Percentiles rank a stretch among this genome's conserved stretches.
These are phyloP conservation scores for Aphelinus atriplicis DNA, from an alignment of 1,140 invertebrate genomes.

Conservation along the genomic window DNA sequence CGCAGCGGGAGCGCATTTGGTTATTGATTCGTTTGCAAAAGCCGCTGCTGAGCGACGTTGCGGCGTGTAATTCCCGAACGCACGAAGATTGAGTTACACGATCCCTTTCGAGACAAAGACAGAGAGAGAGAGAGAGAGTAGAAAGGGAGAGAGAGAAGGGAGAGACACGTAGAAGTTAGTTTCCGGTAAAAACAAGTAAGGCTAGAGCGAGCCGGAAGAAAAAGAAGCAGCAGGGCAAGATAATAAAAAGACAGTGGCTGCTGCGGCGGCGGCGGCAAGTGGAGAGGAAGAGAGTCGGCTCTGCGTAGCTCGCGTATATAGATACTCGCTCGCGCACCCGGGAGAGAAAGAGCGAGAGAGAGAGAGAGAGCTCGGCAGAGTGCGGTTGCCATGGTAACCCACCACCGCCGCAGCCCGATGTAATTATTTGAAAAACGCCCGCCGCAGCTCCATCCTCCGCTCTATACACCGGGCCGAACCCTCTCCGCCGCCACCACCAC, in stretches of 20 bases:
- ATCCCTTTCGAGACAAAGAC: too few relatives aligned
- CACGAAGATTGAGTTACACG: too few relatives aligned
- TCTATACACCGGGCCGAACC: not conserved
- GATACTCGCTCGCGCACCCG: not conserved
- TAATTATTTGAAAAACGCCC: slow-evolving; percentile 67
- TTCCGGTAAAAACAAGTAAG: too few relatives aligned
- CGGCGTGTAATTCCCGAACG: too few relatives aligned
- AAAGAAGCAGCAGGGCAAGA: too few relatives aligned
- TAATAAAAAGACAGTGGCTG: too few relatives aligned
- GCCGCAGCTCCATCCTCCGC: slow-evolving; percentile 43
- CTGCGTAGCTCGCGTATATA: too few relatives aligned
- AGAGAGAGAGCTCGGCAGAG: slow-evolving; percentile 45
- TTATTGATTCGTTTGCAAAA: too few relatives aligned
- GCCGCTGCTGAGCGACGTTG: too few relatives aligned
- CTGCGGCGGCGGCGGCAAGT: not conserved
- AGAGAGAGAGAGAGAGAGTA: slow-evolving; percentile 35
- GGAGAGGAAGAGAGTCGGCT: slow-evolving; percentile 41
- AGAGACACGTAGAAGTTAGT: slow-evolving; percentile 39
- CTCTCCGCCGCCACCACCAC: not conserved
- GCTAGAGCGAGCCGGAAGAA: too few relatives aligned
- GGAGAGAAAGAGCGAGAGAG: slow-evolving; percentile 18
- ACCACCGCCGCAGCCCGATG: slow-evolving; percentile 61
- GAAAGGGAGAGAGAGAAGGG: slow-evolving; percentile 24
- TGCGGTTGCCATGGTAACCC: slow-evolving; percentile 63
- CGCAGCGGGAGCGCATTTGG: too few relatives aligned